Conservation (phyloP, 2,797 vertebrate species). For the Microctenopoma steveboyesi region DNA sequence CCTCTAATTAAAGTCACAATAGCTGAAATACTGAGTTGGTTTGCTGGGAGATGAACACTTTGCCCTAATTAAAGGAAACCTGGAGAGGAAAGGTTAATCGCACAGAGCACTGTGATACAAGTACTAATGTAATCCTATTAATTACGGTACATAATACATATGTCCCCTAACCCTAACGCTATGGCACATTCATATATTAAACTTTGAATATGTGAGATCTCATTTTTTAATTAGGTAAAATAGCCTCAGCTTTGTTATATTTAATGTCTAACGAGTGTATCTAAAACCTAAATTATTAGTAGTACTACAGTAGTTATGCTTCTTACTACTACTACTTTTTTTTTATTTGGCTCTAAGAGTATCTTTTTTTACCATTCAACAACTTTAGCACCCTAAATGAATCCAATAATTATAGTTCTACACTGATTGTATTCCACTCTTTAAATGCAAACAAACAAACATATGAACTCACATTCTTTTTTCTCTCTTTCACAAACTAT, state of each 20-base stretch:
- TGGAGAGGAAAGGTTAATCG: slow-evolving; percentile 66
- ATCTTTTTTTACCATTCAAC: background rate
- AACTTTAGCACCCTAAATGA: background rate
- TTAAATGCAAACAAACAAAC: background rate
- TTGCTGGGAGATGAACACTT: slow-evolving; percentile 60
- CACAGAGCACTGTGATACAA: slow-evolving; percentile 47
- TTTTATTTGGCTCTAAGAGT: background rate
- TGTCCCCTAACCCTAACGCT: slow-evolving; percentile 7
- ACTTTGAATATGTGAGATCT: background rate
- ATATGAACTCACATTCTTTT: slow-evolving; percentile 19
- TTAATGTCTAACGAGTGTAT: slow-evolving; percentile 5
- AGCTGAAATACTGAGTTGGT: slow-evolving; percentile 50
- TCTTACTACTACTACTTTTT: background rate
- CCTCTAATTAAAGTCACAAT: slow-evolving; percentile 78
- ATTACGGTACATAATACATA: slow-evolving; percentile 30
- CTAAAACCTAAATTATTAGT: slow-evolving; percentile 4
- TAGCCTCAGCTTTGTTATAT: slow-evolving; percentile 14
- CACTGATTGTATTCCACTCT: slow-evolving; percentile 37
- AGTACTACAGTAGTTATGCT: background rate
- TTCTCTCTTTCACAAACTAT: slow-evolving; percentile 23
- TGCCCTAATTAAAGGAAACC: slow-evolving; percentile 64
- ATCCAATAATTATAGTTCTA: slow-evolving; percentile 8
- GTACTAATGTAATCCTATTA: slow-evolving; percentile 63
- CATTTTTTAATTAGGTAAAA: slow-evolving; percentile 28
- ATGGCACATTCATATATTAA: slow-evolving; percentile 22